Evolutionary conservation across 1,140 invertebrate species (phyloP).

Genomic region (Drosophila asahinai): DNA sequence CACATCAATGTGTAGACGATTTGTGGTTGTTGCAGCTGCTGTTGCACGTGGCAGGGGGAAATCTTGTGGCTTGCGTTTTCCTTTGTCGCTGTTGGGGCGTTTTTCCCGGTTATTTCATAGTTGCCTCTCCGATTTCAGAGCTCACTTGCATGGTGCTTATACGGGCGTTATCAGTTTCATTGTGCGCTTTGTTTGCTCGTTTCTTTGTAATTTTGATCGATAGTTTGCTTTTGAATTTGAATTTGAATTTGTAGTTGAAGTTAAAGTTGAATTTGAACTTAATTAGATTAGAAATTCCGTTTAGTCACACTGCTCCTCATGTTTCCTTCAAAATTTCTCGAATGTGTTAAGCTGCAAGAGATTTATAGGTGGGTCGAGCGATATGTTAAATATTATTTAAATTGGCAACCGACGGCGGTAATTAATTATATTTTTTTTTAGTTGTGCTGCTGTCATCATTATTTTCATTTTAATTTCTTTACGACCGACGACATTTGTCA

Average conservation of each 20-base stretch:
- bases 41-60: constrained; percentile 36
- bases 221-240: constrained; percentile 37
- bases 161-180: constrained; percentile 70
- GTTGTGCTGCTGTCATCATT: constrained; percentile 36
- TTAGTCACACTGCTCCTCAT: constrained; percentile 53
- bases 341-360: constrained; percentile 54
- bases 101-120: constrained; percentile 51
- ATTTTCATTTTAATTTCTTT: constrained; percentile 44
- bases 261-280: constrained; percentile 28
- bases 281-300: constrained; percentile 36
- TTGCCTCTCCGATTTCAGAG: constrained; percentile 24
- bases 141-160: constrained; percentile 57
- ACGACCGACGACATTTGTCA: constrained; percentile 29
- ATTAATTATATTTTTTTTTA: constrained; percentile 42
- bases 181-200: constrained; percentile 59
- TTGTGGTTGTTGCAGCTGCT: constrained; percentile 52
- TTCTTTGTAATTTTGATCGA: constrained; percentile 57
- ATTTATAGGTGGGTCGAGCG: constrained; percentile 31
- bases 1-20: constrained; percentile 80
- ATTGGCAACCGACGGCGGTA: constrained; percentile 28
- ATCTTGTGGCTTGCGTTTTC: constrained; percentile 30
- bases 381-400: constrained; percentile 41
- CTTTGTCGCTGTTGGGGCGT: constrained; percentile 21
- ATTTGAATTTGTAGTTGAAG: constrained; percentile 33
- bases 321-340: constrained; percentile 34